Evolutionary conservation across 2,888 invertebrate genomes (phyloP).

Genomic region (Caenorhabditis angaria): DNA sequence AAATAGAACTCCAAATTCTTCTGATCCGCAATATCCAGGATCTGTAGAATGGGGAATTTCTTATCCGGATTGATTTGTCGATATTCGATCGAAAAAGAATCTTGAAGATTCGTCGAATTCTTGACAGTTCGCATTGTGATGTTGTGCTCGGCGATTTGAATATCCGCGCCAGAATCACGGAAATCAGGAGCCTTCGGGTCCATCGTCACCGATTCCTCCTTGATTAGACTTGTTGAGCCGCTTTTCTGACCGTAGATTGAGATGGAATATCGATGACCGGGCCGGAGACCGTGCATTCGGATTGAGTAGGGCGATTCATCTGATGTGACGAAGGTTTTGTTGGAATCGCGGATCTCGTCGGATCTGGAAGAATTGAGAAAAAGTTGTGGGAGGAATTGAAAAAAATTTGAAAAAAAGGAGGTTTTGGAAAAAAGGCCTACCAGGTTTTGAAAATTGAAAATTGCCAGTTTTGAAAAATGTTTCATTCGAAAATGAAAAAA

Average conservation of each 20-base stretch:
- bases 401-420: neutral
- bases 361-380: constrained; percentile 46
- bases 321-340: constrained; percentile 66
- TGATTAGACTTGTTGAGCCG: constrained; percentile 60
- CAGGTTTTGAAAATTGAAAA: too few species aligned
- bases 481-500: too few species aligned
- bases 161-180: constrained; percentile 40
- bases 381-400: neutral
- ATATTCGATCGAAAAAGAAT: constrained; percentile 61
- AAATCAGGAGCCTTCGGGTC: constrained; percentile 65
- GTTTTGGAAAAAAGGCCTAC: neutral
- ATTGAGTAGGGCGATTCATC: constrained; percentile 57
- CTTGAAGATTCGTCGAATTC: constrained; percentile 61
- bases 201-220: constrained; percentile 68
- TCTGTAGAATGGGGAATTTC: constrained; percentile 67
- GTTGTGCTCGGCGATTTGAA: constrained; percentile 60
- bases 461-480: too few species aligned
- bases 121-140: constrained; percentile 67
- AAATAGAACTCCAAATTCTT: constrained; percentile 66
- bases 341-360: constrained; percentile 57
- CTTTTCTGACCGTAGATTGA: constrained; percentile 65
- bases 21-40: constrained; percentile 68
- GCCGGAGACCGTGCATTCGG: constrained; percentile 63
- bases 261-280: constrained; percentile 67
- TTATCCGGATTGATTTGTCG: constrained; percentile 67